A percentile compares a stretch with the other conserved stretches of the same genome.
Evolutionary conservation across 2,888 invertebrate genomes (phyloP).

Genomic region (Baronia brevicornis): DNA sequence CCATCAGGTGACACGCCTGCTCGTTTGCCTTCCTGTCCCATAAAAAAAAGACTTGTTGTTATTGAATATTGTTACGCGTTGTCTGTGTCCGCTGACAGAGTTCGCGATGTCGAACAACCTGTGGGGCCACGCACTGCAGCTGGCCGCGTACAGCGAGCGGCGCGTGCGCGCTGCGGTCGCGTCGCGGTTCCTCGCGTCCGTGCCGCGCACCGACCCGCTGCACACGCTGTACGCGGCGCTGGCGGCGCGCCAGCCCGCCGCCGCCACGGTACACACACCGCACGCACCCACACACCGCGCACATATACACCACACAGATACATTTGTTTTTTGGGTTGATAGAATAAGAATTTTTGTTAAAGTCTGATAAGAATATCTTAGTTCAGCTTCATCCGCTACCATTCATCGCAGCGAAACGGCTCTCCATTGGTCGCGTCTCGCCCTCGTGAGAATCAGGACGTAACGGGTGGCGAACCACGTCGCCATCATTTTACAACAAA

Average conservation of each 20-base stretch:
- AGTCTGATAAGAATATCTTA: too few species aligned
- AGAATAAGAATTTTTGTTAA: too few species aligned
- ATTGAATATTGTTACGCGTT: background rate
- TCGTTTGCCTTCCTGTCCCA: too few species aligned
- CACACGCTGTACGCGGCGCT: conserved; percentile 96
- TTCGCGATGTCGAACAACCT: conserved; percentile 91
- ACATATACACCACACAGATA: background rate
- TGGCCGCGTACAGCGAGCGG: conserved; percentile 88
- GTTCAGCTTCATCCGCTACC: too few species aligned
- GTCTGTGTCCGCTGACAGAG: conserved; percentile 66
- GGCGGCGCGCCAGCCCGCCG: conserved; percentile 84
- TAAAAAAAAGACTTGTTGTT: too few species aligned
- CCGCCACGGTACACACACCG: conserved; percentile 31
- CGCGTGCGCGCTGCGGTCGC: conserved; percentile 89
- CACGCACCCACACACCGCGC: background rate
- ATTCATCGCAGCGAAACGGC: too few species aligned
- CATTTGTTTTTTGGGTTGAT: too few species aligned
- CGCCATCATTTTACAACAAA: too few species aligned
- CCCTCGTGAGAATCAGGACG: too few species aligned
- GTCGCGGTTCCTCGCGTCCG: conserved; percentile 90
- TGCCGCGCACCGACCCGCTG: conserved; percentile 89
- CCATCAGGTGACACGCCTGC: too few species aligned
- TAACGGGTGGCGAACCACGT: too few species aligned
- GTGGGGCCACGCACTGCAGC: conserved; percentile 96
- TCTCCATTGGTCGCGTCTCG: background rate